Base-by-base conservation (phyloP, 2,888 invertebrate genomes). In the Chironomus riparius region DNA sequence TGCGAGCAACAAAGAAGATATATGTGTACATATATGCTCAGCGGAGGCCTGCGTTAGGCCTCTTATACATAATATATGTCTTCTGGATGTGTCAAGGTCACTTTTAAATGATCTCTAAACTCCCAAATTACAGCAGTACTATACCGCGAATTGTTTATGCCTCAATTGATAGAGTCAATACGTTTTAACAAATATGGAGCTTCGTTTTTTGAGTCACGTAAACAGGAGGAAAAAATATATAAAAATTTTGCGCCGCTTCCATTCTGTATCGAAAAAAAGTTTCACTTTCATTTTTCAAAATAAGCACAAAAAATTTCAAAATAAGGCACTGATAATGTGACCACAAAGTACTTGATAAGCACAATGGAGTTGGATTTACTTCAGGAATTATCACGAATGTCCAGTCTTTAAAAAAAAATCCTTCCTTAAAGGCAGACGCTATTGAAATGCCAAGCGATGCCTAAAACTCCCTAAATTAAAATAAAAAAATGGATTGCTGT, bases 391-490 rank as follows among this genome's bases (percentile, higher is more conserved):
- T 56, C 18, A 56, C n/a, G 3, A 15, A 56, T 15, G 56, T 3
- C 15, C 5, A 56, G 7, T 10, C 15, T 5, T 15, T 2, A 65
- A 18, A 56, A 56, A 56, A 18, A 5, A n/a, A 24, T 65, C 21
- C 24, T 65, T 24, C 65, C 12, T 65, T 5, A 13, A 21, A 24
- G n/a, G 12, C 22, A 65, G 65, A 65, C 65, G 65, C 65, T 65
- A 21, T 65, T 24, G 65, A 73, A 73, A 62, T 47, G 21, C 72
- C 62, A 62, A 73, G 62, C 62, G 62, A 24, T 24, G 72, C 72
- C 56, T 73, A 38, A 73, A 61, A 62, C 72, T 73, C 62, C 72
- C 72, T 62, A 62, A 73, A 73, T 73, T 73, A 73, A 73, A 73
- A 73, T 73, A 73, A 73, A 73, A 71, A 62, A 62, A 21, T 71